Percentiles rank a stretch among this genome's conserved stretches.
These are phyloP conservation scores for Augochlora pura DNA, from an alignment of 1,140 invertebrate genomes.

Conservation along the genomic window DNA sequence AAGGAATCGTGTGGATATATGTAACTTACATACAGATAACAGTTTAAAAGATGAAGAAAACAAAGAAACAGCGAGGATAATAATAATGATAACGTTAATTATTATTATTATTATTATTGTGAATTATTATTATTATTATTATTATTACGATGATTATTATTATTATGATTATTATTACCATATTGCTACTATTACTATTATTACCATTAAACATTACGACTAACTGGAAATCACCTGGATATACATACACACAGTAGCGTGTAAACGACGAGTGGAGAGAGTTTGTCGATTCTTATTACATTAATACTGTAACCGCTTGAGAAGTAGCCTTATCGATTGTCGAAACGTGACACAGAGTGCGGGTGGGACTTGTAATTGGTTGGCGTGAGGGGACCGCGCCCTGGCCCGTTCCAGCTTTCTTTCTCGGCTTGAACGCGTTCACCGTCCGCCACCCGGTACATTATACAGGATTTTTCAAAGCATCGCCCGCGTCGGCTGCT, in stretches of 20 bases:
- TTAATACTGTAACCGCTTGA: slow-evolving; percentile 56
- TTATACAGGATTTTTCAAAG: no score
- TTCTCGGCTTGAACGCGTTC: no score
- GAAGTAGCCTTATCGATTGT: slow-evolving; percentile 63
- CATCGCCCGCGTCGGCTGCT: no score
- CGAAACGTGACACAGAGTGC: slow-evolving; percentile 34
- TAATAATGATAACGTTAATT: slow-evolving; percentile 57
- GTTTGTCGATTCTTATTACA: slow-evolving; percentile 61
- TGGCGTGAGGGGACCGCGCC: slow-evolving; percentile 18
- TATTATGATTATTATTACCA: slow-evolving; percentile 49
- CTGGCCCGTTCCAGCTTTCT: slow-evolving; percentile 4
- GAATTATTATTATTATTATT: slow-evolving; percentile 25
- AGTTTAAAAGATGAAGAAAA: slow-evolving; percentile 36
- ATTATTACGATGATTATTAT: slow-evolving; percentile 49
- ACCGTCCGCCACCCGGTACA: no score
- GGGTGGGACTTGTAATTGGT: slow-evolving; percentile 5
- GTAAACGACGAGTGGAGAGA: slow-evolving; percentile 12
- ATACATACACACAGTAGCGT: slow-evolving; percentile 35
- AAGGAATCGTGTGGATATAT: slow-evolving; percentile 32
- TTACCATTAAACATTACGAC: slow-evolving; percentile 31
- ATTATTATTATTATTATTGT: slow-evolving; percentile 30
- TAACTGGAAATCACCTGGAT: slow-evolving; percentile 9
- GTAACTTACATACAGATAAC: slow-evolving; percentile 64
- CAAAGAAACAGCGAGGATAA: slow-evolving; percentile 56
- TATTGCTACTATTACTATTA: slow-evolving; percentile 50